A percentile compares a stretch with the other conserved stretches of the same genome.
These are phyloP conservation scores for Halcyon senegalensis DNA, from an alignment of 2,113 vertebrate species.

Conservation along the genomic window DNA sequence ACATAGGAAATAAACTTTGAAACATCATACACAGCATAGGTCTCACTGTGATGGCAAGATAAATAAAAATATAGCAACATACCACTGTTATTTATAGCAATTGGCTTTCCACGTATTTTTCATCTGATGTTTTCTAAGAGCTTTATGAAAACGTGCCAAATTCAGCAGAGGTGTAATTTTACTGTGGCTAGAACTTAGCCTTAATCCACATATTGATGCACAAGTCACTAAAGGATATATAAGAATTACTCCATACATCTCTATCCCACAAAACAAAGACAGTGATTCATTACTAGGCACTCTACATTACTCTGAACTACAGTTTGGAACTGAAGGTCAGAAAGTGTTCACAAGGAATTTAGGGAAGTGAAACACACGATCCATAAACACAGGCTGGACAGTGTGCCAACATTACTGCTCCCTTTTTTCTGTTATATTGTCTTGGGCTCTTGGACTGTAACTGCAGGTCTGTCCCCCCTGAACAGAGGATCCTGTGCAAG, in stretches of 20 bases:
- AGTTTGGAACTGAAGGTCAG: neutral
- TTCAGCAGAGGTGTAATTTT: neutral
- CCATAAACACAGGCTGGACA: neutral
- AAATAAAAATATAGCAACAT: neutral
- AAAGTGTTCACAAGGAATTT: neutral
- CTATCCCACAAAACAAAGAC: neutral
- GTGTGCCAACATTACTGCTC: neutral
- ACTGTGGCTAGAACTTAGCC: neutral
- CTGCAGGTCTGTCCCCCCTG: neutral
- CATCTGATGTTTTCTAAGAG: neutral
- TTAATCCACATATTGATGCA: neutral
- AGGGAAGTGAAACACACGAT: neutral
- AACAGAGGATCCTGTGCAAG: neutral
- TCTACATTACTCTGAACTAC: neutral
- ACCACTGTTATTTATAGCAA: neutral
- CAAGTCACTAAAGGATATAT: neutral
- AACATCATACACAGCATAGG: neutral
- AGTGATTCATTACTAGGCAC: neutral
- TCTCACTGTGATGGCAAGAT: neutral
- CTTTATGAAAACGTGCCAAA: neutral
- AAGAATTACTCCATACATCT: neutral
- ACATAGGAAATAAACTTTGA: neutral
- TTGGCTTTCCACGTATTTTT: neutral
- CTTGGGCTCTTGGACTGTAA: neutral
- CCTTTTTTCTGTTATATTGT: neutral